Percentiles rank a stretch among this genome's conserved stretches.
Evolutionary conservation across 2,888 invertebrate genomes (phyloP).

Genomic region (Sinopyrophorus schimmeli): DNA sequence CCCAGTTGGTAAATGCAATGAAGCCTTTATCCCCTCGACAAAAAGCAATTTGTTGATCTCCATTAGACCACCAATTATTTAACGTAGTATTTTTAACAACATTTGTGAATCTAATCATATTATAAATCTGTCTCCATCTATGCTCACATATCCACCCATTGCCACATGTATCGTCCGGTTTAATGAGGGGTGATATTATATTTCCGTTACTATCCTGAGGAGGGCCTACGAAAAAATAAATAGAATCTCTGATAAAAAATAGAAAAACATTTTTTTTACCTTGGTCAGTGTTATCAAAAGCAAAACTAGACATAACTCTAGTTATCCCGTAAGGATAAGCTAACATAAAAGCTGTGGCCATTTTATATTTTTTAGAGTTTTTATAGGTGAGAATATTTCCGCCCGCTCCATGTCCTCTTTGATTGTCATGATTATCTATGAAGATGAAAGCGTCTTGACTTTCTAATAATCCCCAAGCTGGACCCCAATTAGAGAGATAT

Average conservation of each 20-base stretch:
- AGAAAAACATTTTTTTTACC: slow-evolving; percentile 30
- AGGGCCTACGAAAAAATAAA: slow-evolving; percentile 67
- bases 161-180: slow-evolving; percentile 66
- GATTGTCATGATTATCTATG: slow-evolving; percentile 75
- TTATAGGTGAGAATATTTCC: slow-evolving; percentile 71
- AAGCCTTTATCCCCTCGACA: slow-evolving; percentile 72
- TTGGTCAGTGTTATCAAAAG: slow-evolving; percentile 63
- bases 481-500: slow-evolving; percentile 67
- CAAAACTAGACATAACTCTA: slow-evolving; percentile 85
- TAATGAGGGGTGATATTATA: slow-evolving; percentile 68
- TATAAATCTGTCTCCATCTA: slow-evolving; percentile 79
- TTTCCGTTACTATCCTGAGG: slow-evolving; percentile 66
- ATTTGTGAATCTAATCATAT: slow-evolving; percentile 79
- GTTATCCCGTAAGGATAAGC: slow-evolving; percentile 82
- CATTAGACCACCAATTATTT: slow-evolving; percentile 80
- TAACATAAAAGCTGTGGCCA: slow-evolving; percentile 84
- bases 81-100: slow-evolving; percentile 62
- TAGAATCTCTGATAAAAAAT: neutral
- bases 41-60: slow-evolving; percentile 81
- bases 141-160: slow-evolving; percentile 86
- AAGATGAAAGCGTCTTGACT: slow-evolving; percentile 47
- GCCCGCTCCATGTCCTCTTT: slow-evolving; percentile 69
- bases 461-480: slow-evolving; percentile 67
- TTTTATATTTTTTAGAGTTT: slow-evolving; percentile 65
- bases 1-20: slow-evolving; percentile 74